Conservation (phyloP, 1,140 invertebrate genomes). For the Drosophila auraria region DNA sequence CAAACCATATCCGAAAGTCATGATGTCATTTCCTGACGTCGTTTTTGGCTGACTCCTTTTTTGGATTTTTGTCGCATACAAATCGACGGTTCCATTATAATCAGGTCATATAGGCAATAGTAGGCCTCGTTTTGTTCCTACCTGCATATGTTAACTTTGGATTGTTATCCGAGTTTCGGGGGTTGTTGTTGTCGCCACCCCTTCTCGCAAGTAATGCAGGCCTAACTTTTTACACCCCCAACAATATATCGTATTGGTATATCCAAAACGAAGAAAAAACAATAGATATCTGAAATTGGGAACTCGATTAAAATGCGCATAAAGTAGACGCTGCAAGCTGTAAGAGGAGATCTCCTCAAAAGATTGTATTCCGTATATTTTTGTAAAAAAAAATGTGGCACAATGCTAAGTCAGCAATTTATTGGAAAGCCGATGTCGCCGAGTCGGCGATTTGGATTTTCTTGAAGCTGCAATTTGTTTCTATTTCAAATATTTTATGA, state of each 20-base stretch:
- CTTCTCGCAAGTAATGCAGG: constrained; percentile 1
- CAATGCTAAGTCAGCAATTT: neutral
- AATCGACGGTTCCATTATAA: constrained; percentile 14
- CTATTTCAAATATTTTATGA: neutral
- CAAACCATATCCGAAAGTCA: constrained; percentile 5
- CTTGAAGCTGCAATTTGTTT: neutral
- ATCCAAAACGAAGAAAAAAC: neutral
- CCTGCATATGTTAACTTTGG: constrained; percentile 27
- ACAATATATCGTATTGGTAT: neutral
- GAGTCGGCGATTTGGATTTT: neutral
- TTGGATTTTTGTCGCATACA: constrained; percentile 14
- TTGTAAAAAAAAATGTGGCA: neutral
- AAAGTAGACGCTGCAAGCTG: neutral
- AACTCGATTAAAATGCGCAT: constrained; percentile 2
- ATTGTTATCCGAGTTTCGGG: constrained; percentile 16
- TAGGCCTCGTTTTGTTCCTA: constrained; percentile 13
- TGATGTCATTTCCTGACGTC: constrained; percentile 35
- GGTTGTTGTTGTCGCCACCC: constrained; percentile 32
- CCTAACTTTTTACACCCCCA: constrained; percentile 25
- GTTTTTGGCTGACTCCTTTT: constrained; percentile 11
- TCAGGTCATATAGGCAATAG: constrained; percentile 26
- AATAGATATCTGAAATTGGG: neutral
- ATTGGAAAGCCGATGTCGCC: neutral
- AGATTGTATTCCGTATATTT: too few species aligned
- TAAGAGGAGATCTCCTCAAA: neutral